These are phyloP conservation scores for Menura novaehollandiae DNA, from an alignment of 2,113 vertebrate species.

Conservation along the genomic window DNA sequence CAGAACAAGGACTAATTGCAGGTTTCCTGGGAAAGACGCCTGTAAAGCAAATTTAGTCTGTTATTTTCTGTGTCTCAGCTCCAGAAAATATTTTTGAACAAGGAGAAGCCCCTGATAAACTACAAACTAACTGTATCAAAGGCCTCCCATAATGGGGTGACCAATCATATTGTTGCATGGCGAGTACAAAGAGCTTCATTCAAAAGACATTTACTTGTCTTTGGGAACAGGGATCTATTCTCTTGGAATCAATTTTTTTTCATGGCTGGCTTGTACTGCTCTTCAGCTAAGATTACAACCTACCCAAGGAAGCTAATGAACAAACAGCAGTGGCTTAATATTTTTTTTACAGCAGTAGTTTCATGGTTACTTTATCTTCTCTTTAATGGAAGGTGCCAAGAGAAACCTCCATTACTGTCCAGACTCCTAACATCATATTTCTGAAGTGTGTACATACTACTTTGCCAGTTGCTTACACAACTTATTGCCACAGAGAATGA, in stretches of 20 bases:
- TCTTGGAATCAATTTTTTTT: not conserved
- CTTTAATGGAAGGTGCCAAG: not conserved
- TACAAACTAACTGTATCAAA: not conserved
- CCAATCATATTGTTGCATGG: not conserved
- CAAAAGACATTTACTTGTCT: not conserved
- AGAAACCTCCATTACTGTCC: not conserved
- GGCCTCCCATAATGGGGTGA: not conserved
- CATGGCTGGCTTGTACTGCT: not conserved
- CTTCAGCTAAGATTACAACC: not conserved
- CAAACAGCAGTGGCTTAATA: not conserved
- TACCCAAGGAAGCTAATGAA: not conserved
- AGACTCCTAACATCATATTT: not conserved
- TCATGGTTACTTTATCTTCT: not conserved
- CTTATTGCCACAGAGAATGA: not conserved
- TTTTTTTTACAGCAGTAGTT: not conserved
- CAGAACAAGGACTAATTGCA: conserved; percentile 92
- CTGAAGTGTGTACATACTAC: not conserved
- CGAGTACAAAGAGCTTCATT: not conserved
- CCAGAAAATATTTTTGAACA: not conserved
- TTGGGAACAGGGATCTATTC: not conserved
- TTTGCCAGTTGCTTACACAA: not conserved
- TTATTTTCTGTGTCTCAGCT: not conserved
- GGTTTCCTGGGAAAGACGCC: conserved; percentile 96
- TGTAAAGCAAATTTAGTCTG: conserved; percentile 48
- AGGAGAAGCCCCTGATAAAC: not conserved